phyloP scores from a whole-genome alignment of 2,888 invertebrate species.

The Aspidiotus rigidus region DNA sequence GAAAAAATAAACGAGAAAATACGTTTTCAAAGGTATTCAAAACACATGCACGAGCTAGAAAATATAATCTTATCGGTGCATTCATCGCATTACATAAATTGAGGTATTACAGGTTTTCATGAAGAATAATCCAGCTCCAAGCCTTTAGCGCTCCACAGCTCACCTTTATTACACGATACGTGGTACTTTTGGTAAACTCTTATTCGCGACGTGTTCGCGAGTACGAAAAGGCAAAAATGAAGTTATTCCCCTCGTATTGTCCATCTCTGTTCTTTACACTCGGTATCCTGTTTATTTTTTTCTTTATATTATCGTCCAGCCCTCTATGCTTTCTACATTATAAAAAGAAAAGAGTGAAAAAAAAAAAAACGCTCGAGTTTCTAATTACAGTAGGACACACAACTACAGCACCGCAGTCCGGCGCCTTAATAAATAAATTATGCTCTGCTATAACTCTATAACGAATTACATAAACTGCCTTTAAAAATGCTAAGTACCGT shows the following conservation, averaged over 20 bases:
- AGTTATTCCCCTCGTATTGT: no score
- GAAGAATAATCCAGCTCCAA: constrained; percentile 25
- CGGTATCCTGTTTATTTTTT: background rate
- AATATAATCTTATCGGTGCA: constrained; percentile 26
- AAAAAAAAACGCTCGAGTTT: constrained; percentile 17
- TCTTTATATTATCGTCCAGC: background rate
- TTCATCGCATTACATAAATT: constrained; percentile 30
- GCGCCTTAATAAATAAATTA: constrained; percentile 25
- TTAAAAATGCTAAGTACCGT: constrained; percentile 25
- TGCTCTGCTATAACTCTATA: constrained; percentile 18
- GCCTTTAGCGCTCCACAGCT: no score
- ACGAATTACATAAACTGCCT: constrained; percentile 28
- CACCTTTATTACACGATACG: no score
- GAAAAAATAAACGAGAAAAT: no score
- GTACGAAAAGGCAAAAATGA: no score
- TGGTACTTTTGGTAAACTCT: no score
- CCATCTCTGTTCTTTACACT: no score
- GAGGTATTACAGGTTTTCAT: constrained; percentile 28
- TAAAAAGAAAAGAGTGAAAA: background rate
- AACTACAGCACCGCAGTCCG: background rate
- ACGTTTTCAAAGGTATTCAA: no score
- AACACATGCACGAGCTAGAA: constrained; percentile 12
- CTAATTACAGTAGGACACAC: constrained; percentile 22
- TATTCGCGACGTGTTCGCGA: no score
- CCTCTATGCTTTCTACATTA: background rate